Conservation (phyloP, 2,797 vertebrate genomes). For the Sciurus vulgaris region DNA sequence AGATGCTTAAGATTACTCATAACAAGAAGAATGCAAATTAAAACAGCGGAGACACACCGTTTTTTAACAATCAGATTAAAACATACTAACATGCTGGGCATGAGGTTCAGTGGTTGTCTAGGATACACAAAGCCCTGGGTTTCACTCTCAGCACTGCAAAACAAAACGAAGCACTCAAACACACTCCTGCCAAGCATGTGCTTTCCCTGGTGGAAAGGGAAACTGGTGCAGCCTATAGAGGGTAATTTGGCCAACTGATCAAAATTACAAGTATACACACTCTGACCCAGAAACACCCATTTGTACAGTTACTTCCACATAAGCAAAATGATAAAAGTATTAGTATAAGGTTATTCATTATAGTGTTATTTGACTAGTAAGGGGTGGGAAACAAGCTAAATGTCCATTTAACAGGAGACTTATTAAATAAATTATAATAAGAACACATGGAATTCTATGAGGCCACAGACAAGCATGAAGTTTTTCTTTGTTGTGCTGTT, state of each 20-base stretch:
- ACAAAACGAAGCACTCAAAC: neutral
- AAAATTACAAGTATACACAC: neutral
- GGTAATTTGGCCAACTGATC: neutral
- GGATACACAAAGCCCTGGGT: neutral
- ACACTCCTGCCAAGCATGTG: neutral
- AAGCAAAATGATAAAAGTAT: neutral
- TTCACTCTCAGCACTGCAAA: neutral
- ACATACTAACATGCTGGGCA: neutral
- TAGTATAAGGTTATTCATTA: neutral
- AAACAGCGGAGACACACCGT: neutral
- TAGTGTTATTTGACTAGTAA: neutral
- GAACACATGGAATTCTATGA: neutral
- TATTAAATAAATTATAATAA: neutral
- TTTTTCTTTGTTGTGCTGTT: neutral
- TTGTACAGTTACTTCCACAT: neutral
- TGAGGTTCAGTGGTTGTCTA: neutral
- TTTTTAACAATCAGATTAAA: neutral
- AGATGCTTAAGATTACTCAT: neutral
- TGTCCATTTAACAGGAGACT: neutral
- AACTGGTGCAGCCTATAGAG: neutral
- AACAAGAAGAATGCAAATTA: constrained; percentile 29
- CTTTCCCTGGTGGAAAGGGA: neutral
- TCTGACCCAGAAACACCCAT: neutral
- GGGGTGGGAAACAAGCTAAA: neutral
- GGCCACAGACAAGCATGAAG: neutral